Evolutionary conservation across 2,888 invertebrate species (phyloP).

Genomic region (Deilephila elpenor): DNA sequence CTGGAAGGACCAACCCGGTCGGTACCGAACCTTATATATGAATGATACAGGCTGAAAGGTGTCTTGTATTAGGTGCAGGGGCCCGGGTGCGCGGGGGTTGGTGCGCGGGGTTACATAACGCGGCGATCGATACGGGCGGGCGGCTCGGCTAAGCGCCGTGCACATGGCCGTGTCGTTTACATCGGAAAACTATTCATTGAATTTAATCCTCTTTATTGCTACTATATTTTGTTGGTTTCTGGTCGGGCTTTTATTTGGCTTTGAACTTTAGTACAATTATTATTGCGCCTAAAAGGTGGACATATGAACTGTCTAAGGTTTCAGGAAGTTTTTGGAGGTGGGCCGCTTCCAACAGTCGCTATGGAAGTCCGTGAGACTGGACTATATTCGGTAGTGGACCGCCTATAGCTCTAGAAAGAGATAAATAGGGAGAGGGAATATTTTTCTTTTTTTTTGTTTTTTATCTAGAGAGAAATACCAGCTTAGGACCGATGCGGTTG

Average conservation of each 20-base stretch:
- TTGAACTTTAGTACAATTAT: background rate
- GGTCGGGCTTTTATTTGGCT: background rate
- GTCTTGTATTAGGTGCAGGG: constrained; percentile 47
- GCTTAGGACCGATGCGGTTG: too few species aligned
- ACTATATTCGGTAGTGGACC: too few species aligned
- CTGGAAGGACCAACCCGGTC: constrained; percentile 46
- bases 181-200: constrained; percentile 47
- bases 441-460: too few species aligned
- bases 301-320: too few species aligned
- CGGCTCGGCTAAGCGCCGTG: constrained; percentile 56
- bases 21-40: constrained; percentile 64
- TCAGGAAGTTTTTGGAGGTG: too few species aligned
- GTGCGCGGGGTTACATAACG: constrained; percentile 72
- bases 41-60: constrained; percentile 65
- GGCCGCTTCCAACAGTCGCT: too few species aligned
- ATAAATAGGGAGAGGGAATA: too few species aligned
- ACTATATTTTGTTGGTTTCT: background rate
- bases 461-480: too few species aligned
- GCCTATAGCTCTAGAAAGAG: too few species aligned
- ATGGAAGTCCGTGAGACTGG: too few species aligned
- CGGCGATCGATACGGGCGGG: constrained; percentile 72
- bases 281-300: too few species aligned
- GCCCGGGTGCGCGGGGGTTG: constrained; percentile 47
- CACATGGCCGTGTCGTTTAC: constrained; percentile 55
- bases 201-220: constrained; percentile 45